phyloP scores from a whole-genome alignment of 2,888 invertebrate genomes.

The Diploptera punctata region DNA sequence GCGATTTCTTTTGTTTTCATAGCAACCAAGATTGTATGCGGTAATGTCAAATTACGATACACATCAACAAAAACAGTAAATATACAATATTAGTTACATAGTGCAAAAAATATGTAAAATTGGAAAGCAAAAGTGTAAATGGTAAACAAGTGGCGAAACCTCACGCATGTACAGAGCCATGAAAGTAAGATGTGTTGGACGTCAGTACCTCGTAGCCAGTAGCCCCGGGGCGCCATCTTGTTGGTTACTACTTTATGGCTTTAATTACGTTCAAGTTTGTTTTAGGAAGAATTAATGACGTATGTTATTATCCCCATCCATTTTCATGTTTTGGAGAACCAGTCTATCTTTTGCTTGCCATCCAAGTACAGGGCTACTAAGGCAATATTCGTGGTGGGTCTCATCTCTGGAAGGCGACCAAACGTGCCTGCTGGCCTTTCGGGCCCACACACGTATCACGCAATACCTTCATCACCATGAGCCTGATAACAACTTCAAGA shows the following conservation, averaged over 20 bases:
- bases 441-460: conserved; percentile 25
- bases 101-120: too few species aligned
- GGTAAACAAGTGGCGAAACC: too few species aligned
- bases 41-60: too few species aligned
- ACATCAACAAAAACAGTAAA: too few species aligned
- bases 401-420: background rate
- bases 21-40: too few species aligned
- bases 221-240: background rate
- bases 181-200: background rate
- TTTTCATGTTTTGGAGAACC: conserved; percentile 35
- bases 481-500: background rate
- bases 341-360: conserved; percentile 31
- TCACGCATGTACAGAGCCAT: too few species aligned
- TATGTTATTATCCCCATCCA: conserved; percentile 33
- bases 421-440: background rate
- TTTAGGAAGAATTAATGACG: conserved; percentile 34
- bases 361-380: conserved; percentile 16
- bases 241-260: conserved; percentile 31
- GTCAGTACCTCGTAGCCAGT: background rate
- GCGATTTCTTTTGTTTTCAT: too few species aligned
- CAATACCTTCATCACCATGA: conserved; percentile 19
- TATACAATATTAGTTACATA: too few species aligned
- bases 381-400: conserved; percentile 33
- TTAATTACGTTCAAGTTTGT: conserved; percentile 35
- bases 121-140: too few species aligned